Percentiles rank a stretch among this genome's conserved stretches.
Conservation (phyloP, 1,140 invertebrate genomes). For the Calosoma granatense region DNA sequence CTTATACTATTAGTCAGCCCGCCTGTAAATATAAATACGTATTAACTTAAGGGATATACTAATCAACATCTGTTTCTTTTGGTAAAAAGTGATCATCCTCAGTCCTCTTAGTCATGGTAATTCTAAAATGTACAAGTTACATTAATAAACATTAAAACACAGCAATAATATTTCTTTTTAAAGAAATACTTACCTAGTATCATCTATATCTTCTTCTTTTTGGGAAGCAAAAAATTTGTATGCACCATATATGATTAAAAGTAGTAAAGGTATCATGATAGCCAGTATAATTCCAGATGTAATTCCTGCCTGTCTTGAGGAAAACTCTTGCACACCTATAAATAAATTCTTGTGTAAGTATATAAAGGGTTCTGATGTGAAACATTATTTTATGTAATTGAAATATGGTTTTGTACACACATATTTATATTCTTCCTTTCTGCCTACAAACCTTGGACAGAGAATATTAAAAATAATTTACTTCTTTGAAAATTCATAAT, state of each 20-base stretch:
- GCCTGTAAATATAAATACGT: no score
- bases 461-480: not conserved
- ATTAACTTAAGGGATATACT: no score
- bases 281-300: conserved; percentile 64
- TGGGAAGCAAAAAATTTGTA: conserved; percentile 51
- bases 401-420: no score
- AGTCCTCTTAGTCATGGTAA: not conserved
- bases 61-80: not conserved
- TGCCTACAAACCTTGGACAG: not conserved
- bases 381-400: no score
- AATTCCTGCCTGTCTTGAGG: conserved; percentile 61
- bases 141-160: not conserved
- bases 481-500: not conserved
- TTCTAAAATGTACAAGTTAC: not conserved
- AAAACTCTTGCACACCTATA: conserved; percentile 68
- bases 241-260: conserved; percentile 58
- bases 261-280: conserved; percentile 60
- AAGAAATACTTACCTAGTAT: conserved; percentile 10
- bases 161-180: not conserved
- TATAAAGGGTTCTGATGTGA: no score
- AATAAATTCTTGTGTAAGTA: not conserved
- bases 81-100: not conserved
- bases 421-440: not conserved
- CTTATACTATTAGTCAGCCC: no score
- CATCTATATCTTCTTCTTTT: conserved; percentile 42